Evolutionary conservation across 2,113 vertebrate species (phyloP).

Genomic region (Elephas maximus): DNA sequence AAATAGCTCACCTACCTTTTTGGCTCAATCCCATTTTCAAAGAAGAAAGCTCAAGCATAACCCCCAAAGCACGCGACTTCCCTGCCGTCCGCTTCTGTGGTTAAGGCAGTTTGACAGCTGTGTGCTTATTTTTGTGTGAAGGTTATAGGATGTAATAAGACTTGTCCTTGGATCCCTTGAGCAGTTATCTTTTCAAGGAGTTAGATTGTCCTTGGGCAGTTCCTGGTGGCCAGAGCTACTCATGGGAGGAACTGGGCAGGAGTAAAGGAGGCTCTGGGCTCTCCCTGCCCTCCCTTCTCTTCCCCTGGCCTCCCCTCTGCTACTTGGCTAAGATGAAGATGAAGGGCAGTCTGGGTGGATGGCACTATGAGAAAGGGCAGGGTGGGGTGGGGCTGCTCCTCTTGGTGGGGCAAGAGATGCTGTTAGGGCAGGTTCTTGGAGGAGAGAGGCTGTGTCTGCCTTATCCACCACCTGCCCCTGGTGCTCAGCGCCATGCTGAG

Average conservation of each 20-base stretch:
- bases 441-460: background rate
- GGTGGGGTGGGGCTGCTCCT: too few species aligned
- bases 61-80: background rate
- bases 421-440: background rate
- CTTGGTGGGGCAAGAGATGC: too few species aligned
- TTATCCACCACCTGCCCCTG: accelerated
- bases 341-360: background rate
- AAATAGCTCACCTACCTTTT: slow-evolving; percentile 47
- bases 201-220: background rate
- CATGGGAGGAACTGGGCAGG: background rate
- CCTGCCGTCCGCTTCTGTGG: background rate
- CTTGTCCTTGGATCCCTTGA: background rate
- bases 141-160: slow-evolving; percentile 7
- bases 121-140: background rate
- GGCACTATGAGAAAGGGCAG: background rate
- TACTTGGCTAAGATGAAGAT: background rate
- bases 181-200: background rate
- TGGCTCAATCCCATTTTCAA: slow-evolving; percentile 1
- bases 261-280: background rate
- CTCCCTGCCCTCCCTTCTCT: background rate
- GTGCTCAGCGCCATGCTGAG: background rate
- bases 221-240: background rate
- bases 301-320: background rate
- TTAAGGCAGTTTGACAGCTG: background rate
- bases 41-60: background rate